Base-by-base conservation (phyloP, 2,888 invertebrate species). In the Slavum lentiscoides region DNA sequence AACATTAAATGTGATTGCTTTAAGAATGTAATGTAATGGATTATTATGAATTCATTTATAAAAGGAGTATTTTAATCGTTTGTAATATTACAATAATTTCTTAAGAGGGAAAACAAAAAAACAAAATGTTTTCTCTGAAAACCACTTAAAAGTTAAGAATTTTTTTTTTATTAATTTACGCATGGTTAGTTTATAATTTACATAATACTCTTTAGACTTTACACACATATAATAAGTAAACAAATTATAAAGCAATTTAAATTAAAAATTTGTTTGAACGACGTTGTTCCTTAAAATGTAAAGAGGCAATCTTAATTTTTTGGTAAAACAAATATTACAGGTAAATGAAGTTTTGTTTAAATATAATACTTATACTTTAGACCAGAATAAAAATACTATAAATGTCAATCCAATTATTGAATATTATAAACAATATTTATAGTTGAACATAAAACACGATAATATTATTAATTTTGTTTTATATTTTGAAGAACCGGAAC, bases 401-500 rank as follows among this genome's bases (percentile, higher is more conserved):
- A 67, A 75, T 30, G 23, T 15, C 43, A 68, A 75, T 75, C 23
- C 43, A 68, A 75, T 75, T 43, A 13, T n/a, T 59, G 23, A 49
- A 67, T 49, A n/a, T n/a, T n/a, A 67, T 59, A 68, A 75, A 30
- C 30, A 30, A 68, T 49, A 59, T 9, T 55, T 70, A 19, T 19
- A 70, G n/a, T 70, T 23, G 9, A 37, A 74, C 15, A 53, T 23
- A 53, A 62, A 74, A 62, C 30, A 74, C 55, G 37, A 74, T 74
- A n/a, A n/a, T 8, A 53, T 53, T 64, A n/a, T 11, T 61, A 55
- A 59, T 59, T 67, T 75, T 37, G 17, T n/a, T 55, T 74, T 74
- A 43, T n/a, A 58, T 59, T 30, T 30, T 11, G 62, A 77, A 70
- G 49, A 80, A 80, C 80, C 80, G 23, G 80, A 80, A 80, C 80